A percentile compares a stretch with the other conserved stretches of the same genome.
Conservation (phyloP, 2,113 vertebrate species). For the Acrocephalus arundinaceus region DNA sequence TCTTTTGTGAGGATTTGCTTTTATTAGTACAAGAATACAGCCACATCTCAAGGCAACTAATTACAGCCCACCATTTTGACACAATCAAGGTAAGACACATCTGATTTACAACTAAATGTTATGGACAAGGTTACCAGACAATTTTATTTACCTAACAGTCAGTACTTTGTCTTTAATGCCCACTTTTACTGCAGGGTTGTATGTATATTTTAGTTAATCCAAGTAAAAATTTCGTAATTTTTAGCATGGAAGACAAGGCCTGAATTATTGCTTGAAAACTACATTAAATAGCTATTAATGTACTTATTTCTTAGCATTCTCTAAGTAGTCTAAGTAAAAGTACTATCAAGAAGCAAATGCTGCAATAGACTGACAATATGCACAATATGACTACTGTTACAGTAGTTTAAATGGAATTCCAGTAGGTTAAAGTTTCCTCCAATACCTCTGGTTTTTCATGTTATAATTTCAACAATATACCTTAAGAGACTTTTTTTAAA, state of each 20-base stretch:
- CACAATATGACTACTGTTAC: slow-evolving; percentile 66
- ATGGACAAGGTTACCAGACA: neutral
- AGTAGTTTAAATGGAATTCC: slow-evolving; percentile 65
- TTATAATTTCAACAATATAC: slow-evolving; percentile 57
- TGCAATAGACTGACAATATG: neutral
- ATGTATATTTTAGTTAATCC: neutral
- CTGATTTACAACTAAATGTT: neutral
- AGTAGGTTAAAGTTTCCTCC: slow-evolving; percentile 61
- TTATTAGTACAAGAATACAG: neutral
- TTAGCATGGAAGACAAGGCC: neutral
- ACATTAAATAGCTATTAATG: neutral
- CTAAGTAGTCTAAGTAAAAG: neutral
- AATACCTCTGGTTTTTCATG: neutral
- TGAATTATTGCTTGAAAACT: neutral
- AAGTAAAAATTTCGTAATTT: neutral
- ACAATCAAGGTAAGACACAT: neutral
- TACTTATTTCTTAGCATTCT: neutral
- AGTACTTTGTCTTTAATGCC: neutral
- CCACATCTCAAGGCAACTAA: neutral
- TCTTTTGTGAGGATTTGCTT: neutral
- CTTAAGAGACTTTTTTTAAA: slow-evolving; percentile 50
- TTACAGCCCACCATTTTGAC: neutral
- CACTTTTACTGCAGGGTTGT: neutral
- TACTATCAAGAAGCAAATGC: neutral
- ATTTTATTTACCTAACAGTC: neutral